These are phyloP conservation scores for Deroplatys truncata DNA, from an alignment of 2,888 invertebrate genomes.

Conservation along the genomic window DNA sequence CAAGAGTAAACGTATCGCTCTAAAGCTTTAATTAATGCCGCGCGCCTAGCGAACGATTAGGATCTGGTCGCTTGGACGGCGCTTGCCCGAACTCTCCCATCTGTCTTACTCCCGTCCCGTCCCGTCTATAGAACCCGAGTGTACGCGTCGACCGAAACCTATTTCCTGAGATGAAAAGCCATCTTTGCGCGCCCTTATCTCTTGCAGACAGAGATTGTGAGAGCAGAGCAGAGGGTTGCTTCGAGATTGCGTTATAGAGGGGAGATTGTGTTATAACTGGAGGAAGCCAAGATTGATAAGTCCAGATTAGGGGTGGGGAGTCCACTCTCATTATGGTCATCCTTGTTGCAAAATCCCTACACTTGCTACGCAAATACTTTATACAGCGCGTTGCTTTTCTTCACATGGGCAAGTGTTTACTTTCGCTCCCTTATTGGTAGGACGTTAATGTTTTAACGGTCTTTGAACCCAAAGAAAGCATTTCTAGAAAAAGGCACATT, in stretches of 20 bases:
- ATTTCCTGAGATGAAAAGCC: conserved; percentile 29
- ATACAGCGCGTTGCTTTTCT: too few species aligned
- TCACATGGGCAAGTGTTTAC: too few species aligned
- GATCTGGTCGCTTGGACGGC: background rate
- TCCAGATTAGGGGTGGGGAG: conserved; percentile 9
- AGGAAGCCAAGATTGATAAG: conserved; percentile 20
- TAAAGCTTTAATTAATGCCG: background rate
- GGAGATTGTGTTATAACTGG: conserved; percentile 29
- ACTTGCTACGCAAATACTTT: too few species aligned
- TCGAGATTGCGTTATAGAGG: conserved; percentile 14
- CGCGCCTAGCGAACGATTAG: background rate
- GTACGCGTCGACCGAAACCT: conserved; percentile 22
- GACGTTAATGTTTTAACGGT: too few species aligned
- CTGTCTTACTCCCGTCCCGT: background rate
- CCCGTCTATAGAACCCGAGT: background rate
- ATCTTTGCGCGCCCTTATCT: conserved; percentile 28
- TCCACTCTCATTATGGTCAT: background rate
- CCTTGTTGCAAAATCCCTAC: too few species aligned
- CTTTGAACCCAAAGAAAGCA: too few species aligned
- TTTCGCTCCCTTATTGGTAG: too few species aligned
- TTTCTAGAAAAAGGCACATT: too few species aligned
- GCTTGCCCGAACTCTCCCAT: background rate
- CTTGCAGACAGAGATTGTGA: conserved; percentile 27
- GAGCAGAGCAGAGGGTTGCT: background rate
- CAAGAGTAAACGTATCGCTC: too few species aligned